Conservation (phyloP, 2,113 vertebrate species). For the Etheostoma spectabile region DNA sequence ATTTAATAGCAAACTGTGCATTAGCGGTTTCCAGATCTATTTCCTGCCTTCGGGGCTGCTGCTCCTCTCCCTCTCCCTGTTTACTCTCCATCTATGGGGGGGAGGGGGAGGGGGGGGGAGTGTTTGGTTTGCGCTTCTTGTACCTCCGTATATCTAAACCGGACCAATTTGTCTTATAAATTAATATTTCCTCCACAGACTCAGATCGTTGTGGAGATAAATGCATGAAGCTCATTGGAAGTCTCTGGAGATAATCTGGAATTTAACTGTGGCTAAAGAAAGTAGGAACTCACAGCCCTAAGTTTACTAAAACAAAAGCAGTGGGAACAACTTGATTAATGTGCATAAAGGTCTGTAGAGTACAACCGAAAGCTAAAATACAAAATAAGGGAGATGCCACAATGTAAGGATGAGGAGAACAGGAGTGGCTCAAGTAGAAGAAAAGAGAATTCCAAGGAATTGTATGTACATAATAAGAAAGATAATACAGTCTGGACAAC, state of each 20-base stretch:
- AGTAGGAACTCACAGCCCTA: neutral
- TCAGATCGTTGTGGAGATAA: slow-evolving; percentile 9
- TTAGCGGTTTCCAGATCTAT: slow-evolving; percentile 55
- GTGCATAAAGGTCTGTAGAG: too few species aligned
- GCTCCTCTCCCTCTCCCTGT: slow-evolving; percentile 11
- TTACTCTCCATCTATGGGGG: neutral
- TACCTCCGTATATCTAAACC: slow-evolving; percentile 24
- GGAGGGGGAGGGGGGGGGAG: neutral
- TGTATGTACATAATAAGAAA: too few species aligned
- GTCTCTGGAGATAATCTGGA: neutral
- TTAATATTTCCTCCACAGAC: slow-evolving; percentile 30
- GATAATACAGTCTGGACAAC: neutral
- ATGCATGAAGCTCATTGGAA: neutral
- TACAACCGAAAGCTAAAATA: neutral
- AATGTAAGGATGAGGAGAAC: too few species aligned
- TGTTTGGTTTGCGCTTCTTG: slow-evolving; percentile 56
- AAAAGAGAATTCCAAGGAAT: neutral
- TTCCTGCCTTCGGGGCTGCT: slow-evolving; percentile 27
- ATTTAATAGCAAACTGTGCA: slow-evolving; percentile 45
- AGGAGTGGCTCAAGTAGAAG: neutral
- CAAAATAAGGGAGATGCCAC: neutral
- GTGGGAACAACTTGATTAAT: neutral
- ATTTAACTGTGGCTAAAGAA: neutral
- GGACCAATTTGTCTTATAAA: slow-evolving; percentile 48
- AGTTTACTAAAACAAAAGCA: neutral